These are phyloP conservation scores for Eupeodes corollae DNA, from an alignment of 1,140 invertebrate genomes.

Conservation along the genomic window DNA sequence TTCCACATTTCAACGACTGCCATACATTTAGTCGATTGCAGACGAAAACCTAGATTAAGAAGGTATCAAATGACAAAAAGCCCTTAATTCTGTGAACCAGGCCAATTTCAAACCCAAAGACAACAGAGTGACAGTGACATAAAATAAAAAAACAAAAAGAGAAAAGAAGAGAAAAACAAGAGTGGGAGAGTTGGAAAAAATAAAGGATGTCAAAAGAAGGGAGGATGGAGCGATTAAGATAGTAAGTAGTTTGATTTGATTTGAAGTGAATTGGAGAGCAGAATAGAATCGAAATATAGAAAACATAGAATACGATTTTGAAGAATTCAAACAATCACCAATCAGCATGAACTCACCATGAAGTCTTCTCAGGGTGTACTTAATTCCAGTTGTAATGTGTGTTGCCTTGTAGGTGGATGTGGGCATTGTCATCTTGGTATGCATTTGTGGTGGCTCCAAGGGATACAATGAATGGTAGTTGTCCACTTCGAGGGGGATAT, in stretches of 20 bases:
- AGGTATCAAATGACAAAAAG: neutral
- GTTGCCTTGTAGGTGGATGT: slow-evolving; percentile 87
- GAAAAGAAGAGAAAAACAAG: neutral
- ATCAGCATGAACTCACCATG: slow-evolving; percentile 45
- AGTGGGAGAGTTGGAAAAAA: too few species aligned
- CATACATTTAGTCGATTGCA: slow-evolving; percentile 76
- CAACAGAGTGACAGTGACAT: neutral
- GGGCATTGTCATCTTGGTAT: slow-evolving; percentile 56
- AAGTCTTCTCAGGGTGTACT: slow-evolving; percentile 78
- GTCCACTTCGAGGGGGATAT: slow-evolving; percentile 76
- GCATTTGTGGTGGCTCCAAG: slow-evolving; percentile 58
- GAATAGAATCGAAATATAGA: too few species aligned
- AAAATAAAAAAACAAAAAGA: neutral
- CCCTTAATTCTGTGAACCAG: neutral
- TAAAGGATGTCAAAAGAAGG: too few species aligned
- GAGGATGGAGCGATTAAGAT: neutral
- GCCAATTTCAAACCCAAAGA: neutral
- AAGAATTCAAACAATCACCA: too few species aligned
- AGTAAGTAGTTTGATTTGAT: neutral
- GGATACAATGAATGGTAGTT: slow-evolving; percentile 82
- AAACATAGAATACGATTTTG: too few species aligned
- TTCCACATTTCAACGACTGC: slow-evolving; percentile 86
- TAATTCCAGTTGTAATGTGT: slow-evolving; percentile 73
- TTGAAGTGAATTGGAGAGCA: neutral
- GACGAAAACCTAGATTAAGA: slow-evolving; percentile 44